These are phyloP conservation scores for Sapayoa aenigma DNA, from an alignment of 2,113 vertebrate genomes.

Conservation along the genomic window DNA sequence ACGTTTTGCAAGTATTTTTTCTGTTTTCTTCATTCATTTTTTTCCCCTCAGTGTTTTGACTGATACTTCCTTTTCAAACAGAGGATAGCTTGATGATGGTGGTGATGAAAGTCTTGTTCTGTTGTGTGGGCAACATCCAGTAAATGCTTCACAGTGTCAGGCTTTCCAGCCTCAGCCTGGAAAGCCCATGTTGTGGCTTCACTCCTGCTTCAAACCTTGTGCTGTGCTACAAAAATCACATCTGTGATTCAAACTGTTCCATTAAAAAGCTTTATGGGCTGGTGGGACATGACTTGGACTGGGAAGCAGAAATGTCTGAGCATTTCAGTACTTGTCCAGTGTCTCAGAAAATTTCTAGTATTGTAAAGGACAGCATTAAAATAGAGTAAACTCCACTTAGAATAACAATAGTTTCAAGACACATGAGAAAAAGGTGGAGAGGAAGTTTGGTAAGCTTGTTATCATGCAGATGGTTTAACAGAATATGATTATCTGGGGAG, in stretches of 20 bases:
- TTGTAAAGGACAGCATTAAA: neutral
- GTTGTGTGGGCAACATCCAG: neutral
- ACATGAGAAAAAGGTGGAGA: neutral
- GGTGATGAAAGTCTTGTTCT: neutral
- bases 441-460: neutral
- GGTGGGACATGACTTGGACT: neutral
- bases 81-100: neutral
- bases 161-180: neutral
- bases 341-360: neutral
- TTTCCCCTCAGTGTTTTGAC: neutral
- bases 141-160: neutral
- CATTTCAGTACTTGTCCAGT: neutral
- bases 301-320: neutral
- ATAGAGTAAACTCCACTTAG: neutral
- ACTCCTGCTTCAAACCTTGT: neutral
- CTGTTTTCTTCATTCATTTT: neutral
- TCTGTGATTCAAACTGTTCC: neutral
- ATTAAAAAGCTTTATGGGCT: neutral
- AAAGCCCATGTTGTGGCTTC: neutral
- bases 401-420: neutral
- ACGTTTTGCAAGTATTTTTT: neutral
- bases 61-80: neutral
- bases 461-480: neutral
- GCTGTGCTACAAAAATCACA: fast-evolving
- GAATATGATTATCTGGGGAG: neutral